Base-by-base conservation (phyloP, 2,797 vertebrate genomes). In the Geotrypetes seraphini region DNA sequence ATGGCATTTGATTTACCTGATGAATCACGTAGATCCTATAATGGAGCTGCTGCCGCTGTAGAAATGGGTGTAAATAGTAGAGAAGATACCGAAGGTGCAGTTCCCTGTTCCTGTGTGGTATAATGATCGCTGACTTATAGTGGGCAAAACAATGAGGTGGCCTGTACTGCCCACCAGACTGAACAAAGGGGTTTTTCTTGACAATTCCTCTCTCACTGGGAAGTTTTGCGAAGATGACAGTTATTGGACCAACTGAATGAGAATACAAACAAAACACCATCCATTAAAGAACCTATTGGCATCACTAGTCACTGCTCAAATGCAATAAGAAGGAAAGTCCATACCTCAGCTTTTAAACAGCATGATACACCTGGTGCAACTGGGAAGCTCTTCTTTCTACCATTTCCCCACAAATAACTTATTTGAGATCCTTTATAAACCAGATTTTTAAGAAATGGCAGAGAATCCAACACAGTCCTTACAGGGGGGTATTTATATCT, bases 21-120 rank as follows among this genome's bases (percentile, higher is more conserved):
- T 79, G 57, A 35, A 80, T 72, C 43, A 80, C 44, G 30, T 75
- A 80, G 46, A 80, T 55, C 1, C 53, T 47, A 39, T 80, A 80
- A 20, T 43, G 56, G 43, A 80, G 71, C 62, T 80, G 77, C 43
- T 80, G 73, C 15, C 75, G 66, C 43, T 80, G 77, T 33, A 79
- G 39, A 47, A 80, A 75, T 4, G 77, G 77, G 37, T 80, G 75
- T 13, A 80, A 50, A 2, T 79, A 71, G 45, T 80, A 80, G 5
- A 80, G 75, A 5, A 80, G 51, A 2, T 61, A 60, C 6, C 4
- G 69, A 4, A 80, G 66, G 28, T 66, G 42, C 12, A 45, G 39
- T 52, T 74, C 55, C 25, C 66, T 57, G 54, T 68, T 71, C 24
- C 58, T 60, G 52, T 74, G 59, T 13, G 77, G 68, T 25, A 76